Evolutionary conservation across 2,113 vertebrate genomes (phyloP), one percentile per base, ranked within the genome.

Genomic region (Anoura caudifer): DNA sequence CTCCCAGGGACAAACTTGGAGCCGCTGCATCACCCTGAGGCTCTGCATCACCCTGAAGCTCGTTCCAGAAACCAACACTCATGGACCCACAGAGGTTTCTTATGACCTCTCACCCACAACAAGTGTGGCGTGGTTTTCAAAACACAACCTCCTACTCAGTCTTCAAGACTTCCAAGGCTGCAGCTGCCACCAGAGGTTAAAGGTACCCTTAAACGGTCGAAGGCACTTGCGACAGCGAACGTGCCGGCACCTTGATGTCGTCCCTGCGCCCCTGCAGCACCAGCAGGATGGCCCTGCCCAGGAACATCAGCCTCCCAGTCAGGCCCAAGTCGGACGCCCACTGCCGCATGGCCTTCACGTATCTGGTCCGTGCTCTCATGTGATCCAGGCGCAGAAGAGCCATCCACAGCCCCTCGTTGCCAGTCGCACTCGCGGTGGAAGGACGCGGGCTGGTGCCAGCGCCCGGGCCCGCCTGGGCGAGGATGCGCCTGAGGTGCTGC

Each of bases 341-440:
- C 97, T 98, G 99, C 98, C 99, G 98, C 97, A 99, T 97, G 17
- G 98, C 98, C 98, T 95, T 99, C 96, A 98, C 94, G 38, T 99
- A 99, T 98, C 98, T 99, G 82, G 97, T 97, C 98, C 98, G 99
- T 13, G 99, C 98, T 98, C 99, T 98, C 99, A 99, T 99, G 96
- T 99, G 99, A 98, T 99, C 99, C 97, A 99, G 98, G 98, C 98
- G 99, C 96, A 99, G 94, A 95, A 99, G 98, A 17, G 98, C 94
- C 47, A 97, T 97, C 99, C 99, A 99, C 56, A 96, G 41, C 72
- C 92, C 98, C 33, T 97, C 97, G 52, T 98, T 98, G 65, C 38
- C 52, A 17, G 95, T 10, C 24, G 20, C 2, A 81, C 73, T 95
- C 61, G 82, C 52, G 85, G 98, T 95, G 43, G 81, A 97, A 98